phyloP scores from a whole-genome alignment of 2,113 vertebrate genomes.

The Platycercus adscitus region DNA sequence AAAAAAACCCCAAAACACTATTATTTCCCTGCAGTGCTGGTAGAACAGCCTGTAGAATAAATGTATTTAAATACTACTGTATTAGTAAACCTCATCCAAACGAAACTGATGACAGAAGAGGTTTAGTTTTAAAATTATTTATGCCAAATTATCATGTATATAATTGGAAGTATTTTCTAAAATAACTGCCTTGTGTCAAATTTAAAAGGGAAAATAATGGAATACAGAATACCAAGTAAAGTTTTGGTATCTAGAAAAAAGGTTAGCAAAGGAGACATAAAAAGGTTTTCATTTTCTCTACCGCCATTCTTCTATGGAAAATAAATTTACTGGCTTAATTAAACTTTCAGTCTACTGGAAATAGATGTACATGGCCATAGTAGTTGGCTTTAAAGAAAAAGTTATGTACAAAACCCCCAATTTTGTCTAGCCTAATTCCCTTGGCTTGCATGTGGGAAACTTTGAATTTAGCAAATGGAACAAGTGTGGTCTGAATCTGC shows the following conservation, averaged over 20 bases:
- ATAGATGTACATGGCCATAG: not conserved
- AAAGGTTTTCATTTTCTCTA: not conserved
- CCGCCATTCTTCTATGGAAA: not conserved
- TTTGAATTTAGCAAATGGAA: slow-evolving; percentile 50
- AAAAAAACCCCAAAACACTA: not conserved
- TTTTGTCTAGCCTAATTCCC: slow-evolving; percentile 2
- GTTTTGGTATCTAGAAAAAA: not conserved
- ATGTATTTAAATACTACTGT: not conserved
- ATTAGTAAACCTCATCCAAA: not conserved
- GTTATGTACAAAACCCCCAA: not conserved
- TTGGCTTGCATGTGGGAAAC: not conserved
- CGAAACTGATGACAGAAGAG: not conserved
- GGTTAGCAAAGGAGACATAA: not conserved
- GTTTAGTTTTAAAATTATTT: not conserved
- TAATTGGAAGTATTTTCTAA: not conserved
- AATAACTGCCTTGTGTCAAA: not conserved
- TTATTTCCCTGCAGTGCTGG: not conserved
- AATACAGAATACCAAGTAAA: not conserved
- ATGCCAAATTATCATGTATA: not conserved
- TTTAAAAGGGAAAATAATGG: not conserved
- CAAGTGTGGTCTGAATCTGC: slow-evolving; percentile 20
- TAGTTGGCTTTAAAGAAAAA: not conserved
- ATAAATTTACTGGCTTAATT: slow-evolving; percentile 11
- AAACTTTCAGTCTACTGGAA: slow-evolving; percentile 20
- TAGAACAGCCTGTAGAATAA: not conserved